Evolutionary conservation across 1,140 invertebrate species (phyloP).

Genomic region (Eurytemora carolleeae): DNA sequence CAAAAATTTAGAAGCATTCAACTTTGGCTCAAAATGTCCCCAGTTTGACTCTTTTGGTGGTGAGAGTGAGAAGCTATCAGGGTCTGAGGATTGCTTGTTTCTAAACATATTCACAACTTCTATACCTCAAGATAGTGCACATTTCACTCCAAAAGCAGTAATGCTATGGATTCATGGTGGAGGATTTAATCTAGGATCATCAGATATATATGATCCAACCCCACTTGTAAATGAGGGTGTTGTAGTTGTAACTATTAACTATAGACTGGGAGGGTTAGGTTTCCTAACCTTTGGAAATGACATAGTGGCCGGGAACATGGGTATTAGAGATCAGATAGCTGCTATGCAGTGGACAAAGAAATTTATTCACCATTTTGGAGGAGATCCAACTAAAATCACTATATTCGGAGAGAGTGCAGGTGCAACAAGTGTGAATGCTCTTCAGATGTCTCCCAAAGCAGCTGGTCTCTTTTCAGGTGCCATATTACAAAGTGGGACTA

Average conservation of each 20-base stretch:
- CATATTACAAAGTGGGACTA: no score
- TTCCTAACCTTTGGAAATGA: slow-evolving; percentile 19
- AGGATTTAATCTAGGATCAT: slow-evolving; percentile 18
- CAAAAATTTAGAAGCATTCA: no score
- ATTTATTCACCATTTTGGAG: slow-evolving; percentile 36
- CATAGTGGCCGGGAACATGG: slow-evolving; percentile 33
- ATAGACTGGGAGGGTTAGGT: slow-evolving; percentile 11
- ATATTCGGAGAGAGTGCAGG: slow-evolving; percentile 38
- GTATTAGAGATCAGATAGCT: slow-evolving; percentile 37
- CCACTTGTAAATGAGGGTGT: slow-evolving; percentile 8
- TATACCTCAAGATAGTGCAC: no score
- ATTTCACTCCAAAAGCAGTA: no score
- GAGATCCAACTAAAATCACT: slow-evolving; percentile 37
- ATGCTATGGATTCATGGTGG: slow-evolving; percentile 23
- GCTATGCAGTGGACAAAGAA: slow-evolving; percentile 38
- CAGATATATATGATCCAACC: background rate
- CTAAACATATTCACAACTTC: slow-evolving; percentile 19
- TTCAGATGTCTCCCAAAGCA: slow-evolving; percentile 32
- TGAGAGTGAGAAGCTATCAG: no score
- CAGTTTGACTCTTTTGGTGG: no score
- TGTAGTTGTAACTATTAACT: slow-evolving; percentile 18
- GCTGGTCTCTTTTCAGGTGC: no score
- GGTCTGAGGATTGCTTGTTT: slow-evolving; percentile 18
- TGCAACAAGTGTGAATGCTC: slow-evolving; percentile 30
- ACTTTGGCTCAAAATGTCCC: no score